Percentiles rank a stretch among this genome's conserved stretches.
Evolutionary conservation across 2,113 vertebrate genomes (phyloP).

Genomic region (Apteryx mantelli): DNA sequence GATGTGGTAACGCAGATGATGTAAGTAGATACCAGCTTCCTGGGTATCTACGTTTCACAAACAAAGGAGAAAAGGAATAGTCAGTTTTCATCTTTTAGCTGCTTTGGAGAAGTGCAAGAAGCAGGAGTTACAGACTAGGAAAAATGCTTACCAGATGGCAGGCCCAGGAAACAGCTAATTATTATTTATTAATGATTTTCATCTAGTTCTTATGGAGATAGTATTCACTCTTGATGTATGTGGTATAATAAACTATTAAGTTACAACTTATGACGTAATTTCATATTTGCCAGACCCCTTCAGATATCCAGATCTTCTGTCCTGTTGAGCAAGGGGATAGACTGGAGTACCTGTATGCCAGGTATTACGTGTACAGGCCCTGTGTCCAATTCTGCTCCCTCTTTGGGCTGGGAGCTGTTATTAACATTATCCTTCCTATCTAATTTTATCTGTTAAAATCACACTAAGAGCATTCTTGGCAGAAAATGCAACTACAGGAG

Average conservation of each 20-base stretch:
- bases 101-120: background rate
- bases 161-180: constrained; percentile 61
- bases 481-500: background rate
- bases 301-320: background rate
- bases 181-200: constrained; percentile 56
- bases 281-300: background rate
- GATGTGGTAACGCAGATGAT: background rate
- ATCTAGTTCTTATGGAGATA: constrained; percentile 32
- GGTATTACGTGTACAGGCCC: rapidly evolving
- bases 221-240: background rate
- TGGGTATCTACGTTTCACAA: background rate
- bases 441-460: background rate
- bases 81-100: background rate
- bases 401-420: background rate
- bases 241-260: constrained; percentile 4
- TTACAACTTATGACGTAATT: background rate
- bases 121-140: constrained; percentile 26
- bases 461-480: background rate
- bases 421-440: background rate
- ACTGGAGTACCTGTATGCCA: rapidly evolving
- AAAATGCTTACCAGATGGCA: constrained; percentile 45
- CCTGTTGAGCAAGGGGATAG: background rate
- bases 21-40: background rate
- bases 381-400: background rate
- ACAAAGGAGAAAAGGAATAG: background rate